Evolutionary conservation across 1,140 invertebrate genomes (phyloP).

Genomic region (Periplaneta americana): DNA sequence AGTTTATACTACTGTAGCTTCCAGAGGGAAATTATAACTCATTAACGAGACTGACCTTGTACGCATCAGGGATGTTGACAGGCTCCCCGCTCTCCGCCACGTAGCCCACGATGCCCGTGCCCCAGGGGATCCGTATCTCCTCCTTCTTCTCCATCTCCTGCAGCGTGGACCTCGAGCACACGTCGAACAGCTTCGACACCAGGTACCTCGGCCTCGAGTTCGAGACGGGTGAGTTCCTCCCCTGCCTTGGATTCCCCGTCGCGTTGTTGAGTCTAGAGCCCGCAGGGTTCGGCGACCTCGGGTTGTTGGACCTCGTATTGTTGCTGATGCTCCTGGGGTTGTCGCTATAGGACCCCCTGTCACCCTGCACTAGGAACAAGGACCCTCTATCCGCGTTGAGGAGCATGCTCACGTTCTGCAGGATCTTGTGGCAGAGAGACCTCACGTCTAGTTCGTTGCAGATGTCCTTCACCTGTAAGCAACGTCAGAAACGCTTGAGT

Average conservation of each 20-base stretch:
- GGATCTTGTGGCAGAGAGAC: slow-evolving; percentile 91
- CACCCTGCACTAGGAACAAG: slow-evolving; percentile 86
- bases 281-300: slow-evolving; percentile 12
- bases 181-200: slow-evolving; percentile 92
- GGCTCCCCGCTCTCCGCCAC: slow-evolving; percentile 88
- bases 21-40: no score
- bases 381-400: slow-evolving; percentile 90
- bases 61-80: slow-evolving; percentile 93
- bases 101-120: slow-evolving; percentile 87
- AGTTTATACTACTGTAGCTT: no score
- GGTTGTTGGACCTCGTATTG: slow-evolving; percentile 23
- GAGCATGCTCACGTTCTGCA: slow-evolving; percentile 90
- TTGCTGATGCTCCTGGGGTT: slow-evolving; percentile 25
- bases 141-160: slow-evolving; percentile 88
- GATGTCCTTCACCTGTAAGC: slow-evolving; percentile 80
- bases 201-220: slow-evolving; percentile 49
- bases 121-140: slow-evolving; percentile 87
- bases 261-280: background rate
- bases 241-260: slow-evolving; percentile 28
- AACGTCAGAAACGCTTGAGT: background rate
- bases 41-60: slow-evolving; percentile 79
- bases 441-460: slow-evolving; percentile 93
- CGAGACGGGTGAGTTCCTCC: slow-evolving; percentile 41
- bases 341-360: slow-evolving; percentile 33
- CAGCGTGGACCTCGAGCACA: slow-evolving; percentile 81